Evolutionary conservation across 2,113 vertebrate species (phyloP).

Genomic region (Strigops habroptila): DNA sequence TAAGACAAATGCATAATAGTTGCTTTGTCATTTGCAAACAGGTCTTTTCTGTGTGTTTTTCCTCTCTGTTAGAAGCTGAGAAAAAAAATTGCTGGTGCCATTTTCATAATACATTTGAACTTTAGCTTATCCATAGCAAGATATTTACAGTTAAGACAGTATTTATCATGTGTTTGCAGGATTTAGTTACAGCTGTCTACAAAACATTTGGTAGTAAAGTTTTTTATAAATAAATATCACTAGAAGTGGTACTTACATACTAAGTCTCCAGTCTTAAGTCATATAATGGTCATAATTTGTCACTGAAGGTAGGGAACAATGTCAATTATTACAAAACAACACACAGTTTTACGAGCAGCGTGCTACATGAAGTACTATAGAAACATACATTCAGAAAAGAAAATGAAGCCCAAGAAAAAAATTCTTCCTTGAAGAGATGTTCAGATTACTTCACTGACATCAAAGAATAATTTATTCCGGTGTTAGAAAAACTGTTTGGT

Average conservation of each 20-base stretch:
- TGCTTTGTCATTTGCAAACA: neutral
- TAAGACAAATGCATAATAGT: neutral
- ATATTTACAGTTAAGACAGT: neutral
- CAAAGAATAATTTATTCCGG: neutral
- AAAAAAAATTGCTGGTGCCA: neutral
- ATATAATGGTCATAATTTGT: neutral
- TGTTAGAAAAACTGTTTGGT: neutral
- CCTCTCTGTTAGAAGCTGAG: neutral
- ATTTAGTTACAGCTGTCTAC: neutral
- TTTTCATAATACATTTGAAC: neutral
- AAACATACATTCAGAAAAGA: neutral
- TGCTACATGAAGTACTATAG: neutral
- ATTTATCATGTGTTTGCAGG: neutral
- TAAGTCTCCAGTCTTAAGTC: neutral
- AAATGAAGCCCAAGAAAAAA: neutral
- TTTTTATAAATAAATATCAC: neutral
- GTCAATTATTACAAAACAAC: neutral
- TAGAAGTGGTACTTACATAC: neutral
- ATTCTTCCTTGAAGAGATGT: neutral
- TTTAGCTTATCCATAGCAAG: neutral
- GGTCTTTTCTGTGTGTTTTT: neutral
- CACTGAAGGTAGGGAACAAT: neutral
- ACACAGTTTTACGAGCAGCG: rapidly evolving
- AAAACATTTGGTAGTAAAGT: neutral
- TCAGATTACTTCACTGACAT: neutral